A percentile compares a stretch with the other conserved stretches of the same genome.
These are phyloP conservation scores for Diprion similis DNA, from an alignment of 1,140 invertebrate genomes.

Conservation along the genomic window DNA sequence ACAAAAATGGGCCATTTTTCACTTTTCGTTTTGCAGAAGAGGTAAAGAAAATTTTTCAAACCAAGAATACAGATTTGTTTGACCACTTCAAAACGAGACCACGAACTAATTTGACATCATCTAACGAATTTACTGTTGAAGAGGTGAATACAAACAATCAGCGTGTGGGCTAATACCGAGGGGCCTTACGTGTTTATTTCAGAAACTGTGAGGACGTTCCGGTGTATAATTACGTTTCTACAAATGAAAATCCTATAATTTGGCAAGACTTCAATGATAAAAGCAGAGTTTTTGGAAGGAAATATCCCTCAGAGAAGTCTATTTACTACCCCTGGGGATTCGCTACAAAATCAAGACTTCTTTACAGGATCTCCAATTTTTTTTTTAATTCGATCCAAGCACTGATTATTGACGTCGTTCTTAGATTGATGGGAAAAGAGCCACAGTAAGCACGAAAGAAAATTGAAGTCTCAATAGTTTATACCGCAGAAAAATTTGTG, in stretches of 20 bases:
- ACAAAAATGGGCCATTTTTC: no score
- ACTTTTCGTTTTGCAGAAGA: no score
- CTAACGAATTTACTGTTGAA: no score
- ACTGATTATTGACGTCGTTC: conserved; percentile 64
- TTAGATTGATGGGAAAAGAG: conserved; percentile 66
- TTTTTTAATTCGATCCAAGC: conserved; percentile 69
- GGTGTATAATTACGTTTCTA: conserved; percentile 28
- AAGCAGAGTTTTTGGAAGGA: not conserved
- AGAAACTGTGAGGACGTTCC: not conserved
- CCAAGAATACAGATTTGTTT: no score
- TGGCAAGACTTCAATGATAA: conserved; percentile 16
- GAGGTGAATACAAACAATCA: no score
- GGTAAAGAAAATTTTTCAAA: no score
- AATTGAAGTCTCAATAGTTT: not conserved
- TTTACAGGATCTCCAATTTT: conserved; percentile 36
- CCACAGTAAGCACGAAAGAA: conserved; percentile 62
- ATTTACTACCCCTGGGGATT: not conserved
- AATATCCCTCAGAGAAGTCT: not conserved
- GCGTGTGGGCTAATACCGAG: no score
- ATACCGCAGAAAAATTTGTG: no score
- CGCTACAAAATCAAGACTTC: not conserved
- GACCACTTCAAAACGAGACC: no score
- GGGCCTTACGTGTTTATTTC: not conserved
- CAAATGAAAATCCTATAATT: conserved; percentile 21
- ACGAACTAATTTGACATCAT: no score